Conservation (phyloP, 2,113 vertebrate genomes). For the Steatornis caripensis region DNA sequence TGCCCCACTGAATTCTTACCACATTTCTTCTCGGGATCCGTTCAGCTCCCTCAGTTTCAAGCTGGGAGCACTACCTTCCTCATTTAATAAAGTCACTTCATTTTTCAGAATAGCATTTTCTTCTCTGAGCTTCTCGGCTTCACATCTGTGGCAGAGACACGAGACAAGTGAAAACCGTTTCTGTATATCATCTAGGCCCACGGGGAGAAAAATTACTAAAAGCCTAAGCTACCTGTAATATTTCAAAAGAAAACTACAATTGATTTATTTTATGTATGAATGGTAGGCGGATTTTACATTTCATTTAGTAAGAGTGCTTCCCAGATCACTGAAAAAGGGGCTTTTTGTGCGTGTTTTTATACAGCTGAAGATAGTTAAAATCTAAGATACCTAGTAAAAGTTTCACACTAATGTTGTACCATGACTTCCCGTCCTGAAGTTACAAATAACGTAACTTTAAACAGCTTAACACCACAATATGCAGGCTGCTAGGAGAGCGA, state of each 20-base stretch:
- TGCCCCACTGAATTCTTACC: slow-evolving; percentile 64
- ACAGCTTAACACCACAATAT: neutral
- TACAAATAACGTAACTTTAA: neutral
- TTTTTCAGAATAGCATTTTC: slow-evolving; percentile 79
- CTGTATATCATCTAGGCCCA: rapidly evolving
- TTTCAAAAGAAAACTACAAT: neutral
- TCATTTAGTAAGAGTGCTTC: neutral
- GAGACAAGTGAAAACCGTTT: neutral
- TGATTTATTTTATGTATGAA: neutral
- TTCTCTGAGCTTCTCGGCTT: slow-evolving; percentile 82
- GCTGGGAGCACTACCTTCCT: slow-evolving; percentile 72
- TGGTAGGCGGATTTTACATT: rapidly evolving
- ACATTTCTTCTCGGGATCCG: slow-evolving; percentile 78
- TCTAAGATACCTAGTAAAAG: neutral
- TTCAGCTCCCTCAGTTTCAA: slow-evolving; percentile 72
- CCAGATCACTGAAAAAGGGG: neutral
- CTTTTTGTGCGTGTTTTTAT: neutral
- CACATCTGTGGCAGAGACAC: slow-evolving; percentile 69
- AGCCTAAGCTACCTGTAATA: neutral
- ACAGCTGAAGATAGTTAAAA: neutral
- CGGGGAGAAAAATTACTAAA: neutral
- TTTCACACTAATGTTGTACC: neutral
- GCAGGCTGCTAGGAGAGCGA: neutral
- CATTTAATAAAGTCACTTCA: slow-evolving; percentile 78
- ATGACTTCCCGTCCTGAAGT: neutral